Base-by-base conservation (phyloP, 2,888 invertebrate genomes). In the Agonopterix alstromeriana region DNA sequence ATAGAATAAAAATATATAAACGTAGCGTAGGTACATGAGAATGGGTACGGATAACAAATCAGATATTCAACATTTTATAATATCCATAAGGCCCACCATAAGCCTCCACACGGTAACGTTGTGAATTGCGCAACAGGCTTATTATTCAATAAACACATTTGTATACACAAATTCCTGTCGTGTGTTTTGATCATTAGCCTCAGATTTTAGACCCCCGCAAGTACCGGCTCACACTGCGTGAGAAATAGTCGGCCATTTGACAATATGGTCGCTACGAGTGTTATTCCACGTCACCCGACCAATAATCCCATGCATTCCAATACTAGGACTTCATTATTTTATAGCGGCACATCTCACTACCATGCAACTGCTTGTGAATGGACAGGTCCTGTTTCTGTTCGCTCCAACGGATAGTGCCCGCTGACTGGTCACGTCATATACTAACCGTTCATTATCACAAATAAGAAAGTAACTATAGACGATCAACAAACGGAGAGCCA, bases 211-310 rank as follows among this genome's bases (percentile, higher is more conserved):
- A 77, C 70, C 74, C 73, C 76, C 70, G 67, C 70, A 70, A 77
- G 76, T 72, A 75, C 61, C 63, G 69, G 50, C 73, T 75, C 81
- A 79, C 60, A 80, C 82, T 77, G 80, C 61, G 81, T 81, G 82
- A 82, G 75, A 82, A 77, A 82, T 82, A 68, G 77, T 65, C 65
- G 63, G 63, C 69, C 72, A 81, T 82, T 82, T 80, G 77, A 79
- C 76, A 78, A 76, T 75, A 81, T 78, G 73, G 66, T 70, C 70
- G 70, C 65, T 65, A 71, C 63, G 61, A 65, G 69, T 67, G 59
- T 72, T 12, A 71, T 69, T 67, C 68, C 63, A 67, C 61, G 68
- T 67, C 67, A 76, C 60, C 55, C 60, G 56, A 60, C 61, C 69
- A 71, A 75, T 68, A 70, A 63, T 60, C 69, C 60, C 62, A 53